These are phyloP conservation scores for Ferdinandea cuprea DNA, from an alignment of 2,888 invertebrate genomes.

Conservation along the genomic window DNA sequence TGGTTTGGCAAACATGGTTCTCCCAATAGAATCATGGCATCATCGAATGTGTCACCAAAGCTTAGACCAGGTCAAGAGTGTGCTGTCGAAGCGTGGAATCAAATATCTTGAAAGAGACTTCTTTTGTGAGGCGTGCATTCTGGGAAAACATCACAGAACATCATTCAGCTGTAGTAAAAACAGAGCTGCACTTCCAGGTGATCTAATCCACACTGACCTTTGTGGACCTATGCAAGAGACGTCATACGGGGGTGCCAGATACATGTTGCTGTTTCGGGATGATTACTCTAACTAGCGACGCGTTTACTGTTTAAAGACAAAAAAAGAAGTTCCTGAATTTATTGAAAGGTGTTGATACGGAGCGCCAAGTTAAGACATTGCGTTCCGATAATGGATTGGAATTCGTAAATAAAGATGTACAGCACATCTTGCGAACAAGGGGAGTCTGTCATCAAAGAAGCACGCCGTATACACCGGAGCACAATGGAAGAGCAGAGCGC, in stretches of 20 bases:
- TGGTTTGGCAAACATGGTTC: not conserved
- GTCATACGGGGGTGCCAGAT: slow-evolving; percentile 70
- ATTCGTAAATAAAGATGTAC: slow-evolving; percentile 75
- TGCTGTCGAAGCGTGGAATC: slow-evolving; percentile 61
- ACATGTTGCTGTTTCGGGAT: slow-evolving; percentile 73
- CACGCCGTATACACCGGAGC: slow-evolving; percentile 76
- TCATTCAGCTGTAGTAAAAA: slow-evolving; percentile 55
- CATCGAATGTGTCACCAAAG: slow-evolving; percentile 75
- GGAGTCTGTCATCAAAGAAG: slow-evolving; percentile 75
- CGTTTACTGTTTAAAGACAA: not conserved
- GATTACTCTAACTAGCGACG: slow-evolving; percentile 52
- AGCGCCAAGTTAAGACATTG: slow-evolving; percentile 71
- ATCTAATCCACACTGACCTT: slow-evolving; percentile 75
- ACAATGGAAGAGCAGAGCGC: slow-evolving; percentile 31
- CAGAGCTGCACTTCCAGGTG: slow-evolving; percentile 51
- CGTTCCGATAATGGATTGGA: slow-evolving; percentile 77
- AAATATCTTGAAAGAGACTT: slow-evolving; percentile 34
- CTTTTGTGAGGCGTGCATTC: too few species aligned
- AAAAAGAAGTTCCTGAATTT: not conserved
- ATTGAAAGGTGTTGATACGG: slow-evolving; percentile 62
- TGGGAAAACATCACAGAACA: slow-evolving; percentile 33
- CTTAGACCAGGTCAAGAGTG: slow-evolving; percentile 64
- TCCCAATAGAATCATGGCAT: slow-evolving; percentile 74
- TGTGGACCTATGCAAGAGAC: slow-evolving; percentile 74
- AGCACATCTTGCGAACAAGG: slow-evolving; percentile 70